These are phyloP conservation scores for Lordiphosa fenestrarum DNA, from an alignment of 2,888 invertebrate genomes.

Conservation along the genomic window DNA sequence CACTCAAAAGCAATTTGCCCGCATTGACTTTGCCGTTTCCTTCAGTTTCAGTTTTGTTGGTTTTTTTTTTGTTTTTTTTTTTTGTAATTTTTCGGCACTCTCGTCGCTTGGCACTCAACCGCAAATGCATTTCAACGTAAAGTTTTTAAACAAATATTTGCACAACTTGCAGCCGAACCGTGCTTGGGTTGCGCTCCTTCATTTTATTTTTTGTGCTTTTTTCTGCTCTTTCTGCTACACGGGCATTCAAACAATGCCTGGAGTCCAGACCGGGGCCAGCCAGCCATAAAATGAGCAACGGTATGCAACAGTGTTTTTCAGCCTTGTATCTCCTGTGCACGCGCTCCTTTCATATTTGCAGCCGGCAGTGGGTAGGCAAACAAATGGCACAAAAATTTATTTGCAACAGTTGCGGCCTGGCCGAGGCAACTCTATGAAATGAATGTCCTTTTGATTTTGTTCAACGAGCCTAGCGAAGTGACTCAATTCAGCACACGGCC, in stretches of 20 bases:
- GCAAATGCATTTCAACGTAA: slow-evolving; percentile 75
- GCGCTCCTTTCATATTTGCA: slow-evolving; percentile 63
- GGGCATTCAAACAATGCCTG: slow-evolving; percentile 65
- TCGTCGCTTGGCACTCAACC: slow-evolving; percentile 71
- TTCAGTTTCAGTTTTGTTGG: slow-evolving; percentile 13
- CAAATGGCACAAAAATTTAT: slow-evolving; percentile 73
- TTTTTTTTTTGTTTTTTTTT: slow-evolving; percentile 43
- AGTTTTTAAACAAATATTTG: slow-evolving; percentile 76
- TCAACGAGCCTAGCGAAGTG: slow-evolving; percentile 76
- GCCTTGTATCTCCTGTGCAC: slow-evolving; percentile 26
- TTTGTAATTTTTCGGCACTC: slow-evolving; percentile 45
- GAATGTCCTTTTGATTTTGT: slow-evolving; percentile 77
- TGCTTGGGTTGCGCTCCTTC: slow-evolving; percentile 42
- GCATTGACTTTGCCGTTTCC: slow-evolving; percentile 41
- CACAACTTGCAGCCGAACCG: slow-evolving; percentile 61
- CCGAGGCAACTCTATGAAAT: slow-evolving; percentile 65
- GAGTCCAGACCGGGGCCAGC: slow-evolving; percentile 49
- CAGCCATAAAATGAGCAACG: slow-evolving; percentile 70
- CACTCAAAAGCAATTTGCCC: slow-evolving; percentile 60
- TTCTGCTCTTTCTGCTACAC: slow-evolving; percentile 31
- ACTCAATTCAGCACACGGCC: slow-evolving; percentile 53
- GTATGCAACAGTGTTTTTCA: slow-evolving; percentile 67
- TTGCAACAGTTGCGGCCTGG: slow-evolving; percentile 61
- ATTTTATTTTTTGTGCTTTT: slow-evolving; percentile 5
- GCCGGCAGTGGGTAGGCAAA: slow-evolving; percentile 44